Evolutionary conservation across 2,888 invertebrate genomes (phyloP), one percentile per base, ranked within the genome.

Genomic region (Brenthis daphne): DNA sequence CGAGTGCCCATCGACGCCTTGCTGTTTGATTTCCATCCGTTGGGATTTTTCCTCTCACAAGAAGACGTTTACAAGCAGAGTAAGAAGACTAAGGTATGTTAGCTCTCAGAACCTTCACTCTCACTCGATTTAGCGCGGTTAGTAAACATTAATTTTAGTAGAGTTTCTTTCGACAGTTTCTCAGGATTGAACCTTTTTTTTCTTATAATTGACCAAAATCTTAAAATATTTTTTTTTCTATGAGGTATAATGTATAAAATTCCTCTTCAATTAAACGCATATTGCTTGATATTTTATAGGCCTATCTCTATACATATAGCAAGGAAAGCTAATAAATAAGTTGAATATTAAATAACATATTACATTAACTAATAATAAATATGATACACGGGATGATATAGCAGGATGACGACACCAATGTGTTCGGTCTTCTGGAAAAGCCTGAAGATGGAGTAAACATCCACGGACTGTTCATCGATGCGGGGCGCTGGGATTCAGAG

Each of bases 401-500:
- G 29, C 47, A 75, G 69, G 70, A 77, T 33, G 71, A 73, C 56
- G 79, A 80, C 0, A 78, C 77, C 13, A 74, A 93, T 86, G 85
- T 82, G 4, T 96, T 95, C 82, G 93, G 94, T 1, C 82, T 82
- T 12, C 81, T 97, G 64, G 76, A 84, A 67, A 79, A 82, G 64
- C 96, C 96, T 0, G 86, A 93, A 65, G 96, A 96, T 80, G 96
- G 96, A 6, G 94, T 97, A 24, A 94, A 96, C 75, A 93, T 96
- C 48, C 97, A 97, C 81, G 97, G 97, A 11, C 86, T 99, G 68
- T 98, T 95, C 82, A 93, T 98, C 20, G 98, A 98, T 85, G 98
- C 98, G 2, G 98, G 97, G 1, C 94, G 96, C 77, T 98, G 98
- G 97, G 96, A 98, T 81, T 86, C 92, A 69, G 79, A 86, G 37